Evolutionary conservation across 2,113 vertebrate genomes (phyloP), one percentile per base, ranked within the genome.

Genomic region (Otocyon megalotis): DNA sequence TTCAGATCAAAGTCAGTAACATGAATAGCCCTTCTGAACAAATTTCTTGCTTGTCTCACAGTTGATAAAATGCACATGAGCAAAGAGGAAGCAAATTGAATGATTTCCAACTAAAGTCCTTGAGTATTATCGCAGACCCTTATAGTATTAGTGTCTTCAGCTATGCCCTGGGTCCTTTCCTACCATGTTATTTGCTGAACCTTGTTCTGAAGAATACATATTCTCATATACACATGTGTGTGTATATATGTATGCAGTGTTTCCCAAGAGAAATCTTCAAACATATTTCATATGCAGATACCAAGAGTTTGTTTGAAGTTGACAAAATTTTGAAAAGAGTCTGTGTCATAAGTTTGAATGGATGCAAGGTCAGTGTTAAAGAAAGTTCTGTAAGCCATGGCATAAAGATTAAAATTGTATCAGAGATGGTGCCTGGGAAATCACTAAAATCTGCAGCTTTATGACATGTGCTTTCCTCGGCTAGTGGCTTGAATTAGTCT

Each of bases 21-120:
- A 90, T 32, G 4, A 6, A 87, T 65, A 58, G 20, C 1, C 7
- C 7, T 74, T 67, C 8, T 72, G 54, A 16, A 37, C 2, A 50
- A 76, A 76, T 35, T 48, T 94, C 43, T 53, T 82, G 1, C 17
- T 83, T 83, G 48, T 48, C 48, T 92, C 67, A 89, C 43, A 12
- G 30, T 54, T 95, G 32, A 83, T 95, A 63, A 94, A 76, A 94
- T 50, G 24, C 92, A 94, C 62, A 81, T 71, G 50, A 86, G 10
- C 32, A 50, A 65, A 88, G 69, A 65, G 13, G 62, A 53, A 96
- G 48, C 0, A 83, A 93, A 87, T 3, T 72, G 30, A 8, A 35
- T 16, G 2, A 19, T 28, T 76, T 93, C 67, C 67, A 81, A 7
- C 28, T 84, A 30, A 17, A 80, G 3, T 74, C 16, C 7, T 93